A percentile compares a stretch with the other conserved stretches of the same genome.
phyloP scores from a whole-genome alignment of 2,113 vertebrate genomes.

The Odocoileus virginianus region DNA sequence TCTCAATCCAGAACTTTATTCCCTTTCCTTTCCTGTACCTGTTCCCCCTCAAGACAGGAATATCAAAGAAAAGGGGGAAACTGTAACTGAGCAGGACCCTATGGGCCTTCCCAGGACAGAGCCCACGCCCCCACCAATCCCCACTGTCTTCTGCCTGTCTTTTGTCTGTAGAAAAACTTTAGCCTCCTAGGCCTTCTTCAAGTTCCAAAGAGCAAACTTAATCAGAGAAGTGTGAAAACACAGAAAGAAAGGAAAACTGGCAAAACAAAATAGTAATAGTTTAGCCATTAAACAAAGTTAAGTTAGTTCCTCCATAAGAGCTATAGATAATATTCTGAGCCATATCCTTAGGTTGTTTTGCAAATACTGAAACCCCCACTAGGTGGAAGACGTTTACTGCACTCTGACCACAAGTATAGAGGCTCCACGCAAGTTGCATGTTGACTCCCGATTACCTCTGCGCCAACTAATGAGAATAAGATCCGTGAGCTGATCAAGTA shows the following conservation, averaged over 20 bases:
- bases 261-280: not conserved
- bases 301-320: not conserved
- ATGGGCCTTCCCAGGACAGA: not conserved
- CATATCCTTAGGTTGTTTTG: not conserved
- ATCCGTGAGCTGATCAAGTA: not conserved
- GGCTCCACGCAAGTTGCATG: not conserved
- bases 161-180: not conserved
- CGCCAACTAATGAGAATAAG: not conserved
- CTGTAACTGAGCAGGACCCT: not conserved
- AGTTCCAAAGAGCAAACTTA: not conserved
- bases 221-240: not conserved
- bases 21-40: not conserved
- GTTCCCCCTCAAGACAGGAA: not conserved
- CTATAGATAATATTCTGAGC: not conserved
- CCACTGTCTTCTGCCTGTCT: not conserved
- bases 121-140: not conserved
- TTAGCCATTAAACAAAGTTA: not conserved
- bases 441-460: not conserved
- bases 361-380: not conserved
- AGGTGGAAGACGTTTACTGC: not conserved
- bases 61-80: not conserved
- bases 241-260: not conserved
- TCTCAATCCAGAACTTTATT: not conserved
- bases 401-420: not conserved
- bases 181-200: not conserved